Conservation (phyloP, 2,888 invertebrate genomes). For the Aethes cnicana region DNA sequence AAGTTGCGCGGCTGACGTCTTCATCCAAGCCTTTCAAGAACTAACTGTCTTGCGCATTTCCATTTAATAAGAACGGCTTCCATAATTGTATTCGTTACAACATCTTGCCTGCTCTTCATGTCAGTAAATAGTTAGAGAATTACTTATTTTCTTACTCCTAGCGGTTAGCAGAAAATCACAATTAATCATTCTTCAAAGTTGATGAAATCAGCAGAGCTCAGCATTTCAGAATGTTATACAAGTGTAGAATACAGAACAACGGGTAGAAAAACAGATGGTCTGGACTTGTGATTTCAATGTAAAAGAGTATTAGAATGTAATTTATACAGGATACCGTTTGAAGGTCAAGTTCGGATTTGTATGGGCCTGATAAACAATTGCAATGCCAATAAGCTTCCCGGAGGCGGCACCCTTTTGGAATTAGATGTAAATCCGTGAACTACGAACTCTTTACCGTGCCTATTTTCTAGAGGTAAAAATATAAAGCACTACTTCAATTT, state of each 20-base stretch:
- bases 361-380: slow-evolving; percentile 14
- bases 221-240: too few species aligned
- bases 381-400: slow-evolving; percentile 11
- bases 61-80: slow-evolving; percentile 10
- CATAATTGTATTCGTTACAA: neutral
- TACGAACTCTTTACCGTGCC: neutral
- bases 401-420: slow-evolving; percentile 18
- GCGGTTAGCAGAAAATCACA: neutral
- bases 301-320: too few species aligned
- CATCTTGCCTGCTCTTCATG: too few species aligned
- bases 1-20: slow-evolving; percentile 31
- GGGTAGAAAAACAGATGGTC: too few species aligned
- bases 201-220: too few species aligned
- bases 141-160: neutral
- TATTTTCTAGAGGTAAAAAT: too few species aligned
- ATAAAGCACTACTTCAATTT: too few species aligned
- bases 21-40: slow-evolving; percentile 25
- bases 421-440: slow-evolving; percentile 16
- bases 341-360: slow-evolving; percentile 19
- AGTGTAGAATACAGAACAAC: too few species aligned
- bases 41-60: slow-evolving; percentile 8
- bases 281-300: too few species aligned
- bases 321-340: too few species aligned
- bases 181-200: neutral
- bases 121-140: too few species aligned